A percentile compares a stretch with the other conserved stretches of the same genome.
These are phyloP conservation scores for Probaryconus sp. DNA, from an alignment of 1,140 invertebrate genomes.

Conservation along the genomic window DNA sequence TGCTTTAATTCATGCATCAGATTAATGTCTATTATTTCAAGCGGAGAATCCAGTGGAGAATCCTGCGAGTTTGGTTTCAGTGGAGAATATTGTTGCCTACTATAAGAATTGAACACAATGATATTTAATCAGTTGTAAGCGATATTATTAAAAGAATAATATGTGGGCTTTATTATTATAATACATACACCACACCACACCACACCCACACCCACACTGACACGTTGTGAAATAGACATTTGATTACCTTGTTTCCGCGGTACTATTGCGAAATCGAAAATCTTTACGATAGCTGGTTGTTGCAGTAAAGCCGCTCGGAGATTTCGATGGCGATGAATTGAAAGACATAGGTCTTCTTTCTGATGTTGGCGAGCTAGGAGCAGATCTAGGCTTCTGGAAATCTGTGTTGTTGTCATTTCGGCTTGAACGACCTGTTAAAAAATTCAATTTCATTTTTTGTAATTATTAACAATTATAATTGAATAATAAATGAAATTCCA, in stretches of 20 bases:
- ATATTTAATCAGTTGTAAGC: too few relatives aligned
- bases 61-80: constrained; percentile 79
- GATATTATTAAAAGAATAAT: too few relatives aligned
- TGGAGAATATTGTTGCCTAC: constrained; percentile 78
- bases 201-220: too few relatives aligned
- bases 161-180: too few relatives aligned
- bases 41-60: constrained; percentile 72
- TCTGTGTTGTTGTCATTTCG: constrained; percentile 70
- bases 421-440: constrained; percentile 73
- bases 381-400: constrained; percentile 80
- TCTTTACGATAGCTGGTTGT: constrained; percentile 79
- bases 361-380: constrained; percentile 83
- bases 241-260: constrained; percentile 74
- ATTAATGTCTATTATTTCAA: constrained; percentile 80
- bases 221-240: constrained; percentile 32
- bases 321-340: constrained; percentile 72
- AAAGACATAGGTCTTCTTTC: constrained; percentile 77
- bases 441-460: constrained; percentile 75
- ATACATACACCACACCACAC: too few relatives aligned
- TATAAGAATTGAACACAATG: constrained; percentile 60
- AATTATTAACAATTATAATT: not conserved
- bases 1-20: constrained; percentile 84
- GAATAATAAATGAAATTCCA: not conserved
- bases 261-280: constrained; percentile 71
- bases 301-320: constrained; percentile 73